These are phyloP conservation scores for Margaritifera margaritifera DNA, from an alignment of 2,888 invertebrate species.

Conservation along the genomic window DNA sequence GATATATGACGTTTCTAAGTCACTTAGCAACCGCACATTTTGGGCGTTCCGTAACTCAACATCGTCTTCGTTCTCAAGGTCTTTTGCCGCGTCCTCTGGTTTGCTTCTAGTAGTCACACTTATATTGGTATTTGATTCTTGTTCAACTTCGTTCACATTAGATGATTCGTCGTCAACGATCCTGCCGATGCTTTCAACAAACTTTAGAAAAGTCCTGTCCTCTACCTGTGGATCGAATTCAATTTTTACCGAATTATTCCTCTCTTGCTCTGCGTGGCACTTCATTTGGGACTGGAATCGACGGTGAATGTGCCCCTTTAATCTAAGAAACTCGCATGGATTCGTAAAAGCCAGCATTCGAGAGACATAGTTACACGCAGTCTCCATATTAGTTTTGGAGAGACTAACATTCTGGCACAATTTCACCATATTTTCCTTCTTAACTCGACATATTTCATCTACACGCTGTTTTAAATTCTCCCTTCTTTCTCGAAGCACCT, in stretches of 20 bases:
- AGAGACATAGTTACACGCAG: slow-evolving; percentile 42
- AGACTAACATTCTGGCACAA: slow-evolving; percentile 28
- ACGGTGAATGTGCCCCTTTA: slow-evolving; percentile 33
- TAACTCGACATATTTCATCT: slow-evolving; percentile 35
- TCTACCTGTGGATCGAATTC: slow-evolving; percentile 33
- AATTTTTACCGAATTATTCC: slow-evolving; percentile 26
- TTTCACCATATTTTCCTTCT: slow-evolving; percentile 27
- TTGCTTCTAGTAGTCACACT: background rate
- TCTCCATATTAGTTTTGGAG: slow-evolving; percentile 36
- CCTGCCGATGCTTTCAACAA: slow-evolving; percentile 33
- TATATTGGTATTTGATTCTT: slow-evolving; percentile 2
- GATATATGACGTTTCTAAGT: too few relatives aligned
- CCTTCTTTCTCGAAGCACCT: slow-evolving; percentile 30
- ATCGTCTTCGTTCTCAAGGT: too few relatives aligned
- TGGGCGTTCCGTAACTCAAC: too few relatives aligned
- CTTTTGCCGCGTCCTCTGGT: background rate
- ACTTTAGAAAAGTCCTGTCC: slow-evolving; percentile 30
- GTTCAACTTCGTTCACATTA: slow-evolving; percentile 18
- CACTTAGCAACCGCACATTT: too few relatives aligned
- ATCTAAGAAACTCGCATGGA: slow-evolving; percentile 44
- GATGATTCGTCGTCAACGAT: slow-evolving; percentile 16
- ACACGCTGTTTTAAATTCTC: slow-evolving; percentile 42
- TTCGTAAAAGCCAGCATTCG: slow-evolving; percentile 46
- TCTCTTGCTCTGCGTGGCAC: slow-evolving; percentile 17
- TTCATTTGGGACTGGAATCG: slow-evolving; percentile 33